Evolutionary conservation across 2,888 invertebrate genomes (phyloP), one percentile per base, ranked within the genome.

Genomic region (Tipula confusa): DNA sequence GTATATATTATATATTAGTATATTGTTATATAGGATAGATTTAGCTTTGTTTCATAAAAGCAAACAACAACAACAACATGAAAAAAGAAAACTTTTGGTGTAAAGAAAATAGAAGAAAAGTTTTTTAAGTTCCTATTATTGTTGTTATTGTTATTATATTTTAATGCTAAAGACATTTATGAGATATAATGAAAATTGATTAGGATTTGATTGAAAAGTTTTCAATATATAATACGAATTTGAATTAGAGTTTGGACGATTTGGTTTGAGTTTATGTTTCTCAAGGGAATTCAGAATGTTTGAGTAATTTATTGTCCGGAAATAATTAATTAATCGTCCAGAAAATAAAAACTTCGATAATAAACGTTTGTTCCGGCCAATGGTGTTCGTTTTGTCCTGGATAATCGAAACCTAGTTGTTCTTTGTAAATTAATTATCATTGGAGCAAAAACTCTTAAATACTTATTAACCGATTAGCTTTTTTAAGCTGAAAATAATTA

Each of bases 181-280:
- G 64, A 64, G 64, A 18, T 64, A 64, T 64, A 64, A 64, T 64
- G 64, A 64, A 64, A 64, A 64, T 64, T 64, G 64, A 64, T 64
- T 64, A 24, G 0, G 9, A 64, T 64, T 64, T 64, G 64, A 64
- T 64, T 64, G 64, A 64, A 64, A 64, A 64, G 64, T 24, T 64
- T 64, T 9, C 24, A 24, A 1, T 2, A 64, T 24, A 64, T n/a
- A n/a, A 64, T 24, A 64, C 64, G 18, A 43, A 15, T 43, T 15
- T 43, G 43, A 15, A 43, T 43, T 43, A 64, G 2, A 24, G 24
- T 9, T 13, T 38, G 38, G 13, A 38, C 13, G 24, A 24, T 64
- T 64, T 1, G 7, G 9, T 64, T 64, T 24, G 64, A 2, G 18
- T 33, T 33, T 6, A 33, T 9, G 64, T 24, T 38, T 38, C 38